Percentiles rank a stretch among this genome's conserved stretches.
These are phyloP conservation scores for Dioctria linearis DNA, from an alignment of 2,888 invertebrate genomes.

Conservation along the genomic window DNA sequence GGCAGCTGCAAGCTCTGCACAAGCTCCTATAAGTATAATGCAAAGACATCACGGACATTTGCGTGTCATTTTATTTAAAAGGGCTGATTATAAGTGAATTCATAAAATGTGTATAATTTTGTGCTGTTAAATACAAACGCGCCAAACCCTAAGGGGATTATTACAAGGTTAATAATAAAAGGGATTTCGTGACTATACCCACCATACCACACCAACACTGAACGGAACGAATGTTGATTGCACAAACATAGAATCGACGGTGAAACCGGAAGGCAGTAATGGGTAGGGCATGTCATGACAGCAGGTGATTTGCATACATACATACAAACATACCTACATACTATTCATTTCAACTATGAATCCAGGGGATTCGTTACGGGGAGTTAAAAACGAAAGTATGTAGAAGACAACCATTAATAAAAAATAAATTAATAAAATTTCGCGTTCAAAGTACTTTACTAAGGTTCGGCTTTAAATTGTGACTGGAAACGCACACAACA, in stretches of 20 bases:
- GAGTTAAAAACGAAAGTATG: neutral
- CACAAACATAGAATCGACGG: neutral
- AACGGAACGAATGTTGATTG: neutral
- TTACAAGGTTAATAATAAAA: conserved; percentile 34
- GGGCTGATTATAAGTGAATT: neutral
- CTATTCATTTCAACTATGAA: conserved; percentile 27
- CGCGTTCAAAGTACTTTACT: neutral
- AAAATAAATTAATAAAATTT: neutral
- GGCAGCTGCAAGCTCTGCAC: neutral
- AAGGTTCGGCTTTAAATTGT: neutral
- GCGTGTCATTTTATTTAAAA: neutral
- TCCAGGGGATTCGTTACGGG: conserved; percentile 22
- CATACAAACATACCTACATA: neutral
- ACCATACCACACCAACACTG: neutral
- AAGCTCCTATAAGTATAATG: neutral
- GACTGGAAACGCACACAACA: neutral
- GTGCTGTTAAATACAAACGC: neutral
- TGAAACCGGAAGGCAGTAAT: conserved; percentile 13
- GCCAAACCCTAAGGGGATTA: neutral
- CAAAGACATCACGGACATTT: neutral
- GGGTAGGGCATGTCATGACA: conserved; percentile 40
- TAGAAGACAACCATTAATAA: neutral
- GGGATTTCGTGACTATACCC: conserved; percentile 18
- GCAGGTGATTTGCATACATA: conserved; percentile 19
- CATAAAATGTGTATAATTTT: neutral